These are phyloP conservation scores for Carettochelys insculpta DNA, from an alignment of 2,113 vertebrate genomes.

Conservation along the genomic window DNA sequence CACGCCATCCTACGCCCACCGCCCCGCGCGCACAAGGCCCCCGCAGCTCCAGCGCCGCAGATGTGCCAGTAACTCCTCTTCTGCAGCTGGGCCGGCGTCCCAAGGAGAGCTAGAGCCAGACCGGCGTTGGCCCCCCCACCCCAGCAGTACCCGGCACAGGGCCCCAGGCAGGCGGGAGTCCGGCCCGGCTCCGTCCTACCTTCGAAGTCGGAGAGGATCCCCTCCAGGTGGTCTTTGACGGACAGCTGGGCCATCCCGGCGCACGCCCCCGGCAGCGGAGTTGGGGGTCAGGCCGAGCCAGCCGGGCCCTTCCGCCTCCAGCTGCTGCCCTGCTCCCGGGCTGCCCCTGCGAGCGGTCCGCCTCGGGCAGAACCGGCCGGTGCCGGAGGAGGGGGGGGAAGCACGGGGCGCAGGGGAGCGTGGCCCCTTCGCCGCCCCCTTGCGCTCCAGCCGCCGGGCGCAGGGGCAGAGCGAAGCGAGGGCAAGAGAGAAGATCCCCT, in stretches of 20 bases:
- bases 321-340: neutral
- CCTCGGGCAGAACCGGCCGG: neutral
- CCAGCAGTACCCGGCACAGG: no score
- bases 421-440: neutral
- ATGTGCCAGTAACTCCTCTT: neutral
- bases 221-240: constrained; percentile 85
- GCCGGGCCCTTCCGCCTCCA: neutral
- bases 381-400: no score
- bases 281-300: neutral
- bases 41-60: neutral
- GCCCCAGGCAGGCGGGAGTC: neutral
- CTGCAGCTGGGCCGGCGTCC: neutral
- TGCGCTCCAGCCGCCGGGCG: neutral
- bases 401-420: no score
- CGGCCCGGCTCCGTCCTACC: constrained; percentile 69
- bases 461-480: neutral
- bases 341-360: neutral
- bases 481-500: neutral
- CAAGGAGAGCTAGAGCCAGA: neutral
- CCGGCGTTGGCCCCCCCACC: no score
- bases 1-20: neutral
- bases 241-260: constrained; percentile 81
- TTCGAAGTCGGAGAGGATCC: constrained; percentile 87
- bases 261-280: neutral
- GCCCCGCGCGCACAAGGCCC: neutral